phyloP scores from a whole-genome alignment of 1,140 invertebrate species.

The Zaprionus tsacasi region DNA sequence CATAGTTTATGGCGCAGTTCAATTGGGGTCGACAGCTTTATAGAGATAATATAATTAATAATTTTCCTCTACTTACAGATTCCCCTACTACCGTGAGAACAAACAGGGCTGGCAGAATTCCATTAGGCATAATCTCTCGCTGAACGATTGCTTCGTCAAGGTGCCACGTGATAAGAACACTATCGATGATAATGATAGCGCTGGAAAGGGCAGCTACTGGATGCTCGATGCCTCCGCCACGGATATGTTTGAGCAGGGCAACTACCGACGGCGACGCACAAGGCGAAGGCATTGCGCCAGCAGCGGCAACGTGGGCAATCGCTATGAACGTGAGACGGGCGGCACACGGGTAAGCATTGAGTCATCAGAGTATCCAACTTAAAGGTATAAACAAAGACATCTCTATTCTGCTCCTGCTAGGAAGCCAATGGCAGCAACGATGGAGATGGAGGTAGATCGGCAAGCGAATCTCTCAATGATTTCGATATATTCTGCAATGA shows the following conservation, averaged over 20 bases:
- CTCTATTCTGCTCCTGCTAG: constrained; percentile 11
- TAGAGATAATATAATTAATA: background rate
- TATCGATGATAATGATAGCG: constrained; percentile 86
- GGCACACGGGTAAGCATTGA: constrained; percentile 32
- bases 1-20: background rate
- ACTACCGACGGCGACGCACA: constrained; percentile 89
- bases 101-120: constrained; percentile 94
- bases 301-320: constrained; percentile 12
- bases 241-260: constrained; percentile 97
- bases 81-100: constrained; percentile 91
- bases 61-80: constrained; percentile 84
- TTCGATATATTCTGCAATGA: constrained; percentile 74
- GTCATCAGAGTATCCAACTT: background rate
- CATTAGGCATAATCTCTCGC: constrained; percentile 93
- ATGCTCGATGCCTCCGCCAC: constrained; percentile 92
- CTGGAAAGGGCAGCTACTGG: constrained; percentile 94
- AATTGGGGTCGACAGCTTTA: background rate
- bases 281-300: constrained; percentile 79
- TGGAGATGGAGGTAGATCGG: constrained; percentile 44
- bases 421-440: constrained; percentile 52
- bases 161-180: constrained; percentile 90
- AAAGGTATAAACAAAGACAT: constrained; percentile 2
- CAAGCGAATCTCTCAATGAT: constrained; percentile 51
- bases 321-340: constrained; percentile 52
- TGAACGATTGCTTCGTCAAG: constrained; percentile 98